Base-by-base conservation (phyloP, 2,888 invertebrate species). In the Galerucella pusilla region DNA sequence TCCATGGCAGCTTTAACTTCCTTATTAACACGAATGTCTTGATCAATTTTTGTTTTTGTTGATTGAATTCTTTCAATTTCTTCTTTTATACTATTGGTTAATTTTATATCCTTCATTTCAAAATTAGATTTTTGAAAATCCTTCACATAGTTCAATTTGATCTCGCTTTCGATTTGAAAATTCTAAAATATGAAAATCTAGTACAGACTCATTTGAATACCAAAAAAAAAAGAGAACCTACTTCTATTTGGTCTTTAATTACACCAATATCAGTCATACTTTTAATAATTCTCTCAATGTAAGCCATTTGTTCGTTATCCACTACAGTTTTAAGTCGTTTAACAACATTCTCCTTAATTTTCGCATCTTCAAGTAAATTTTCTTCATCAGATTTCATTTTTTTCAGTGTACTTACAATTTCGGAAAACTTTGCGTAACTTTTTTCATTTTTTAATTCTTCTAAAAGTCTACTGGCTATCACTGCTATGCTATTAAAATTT, bases 111-210 rank as follows among this genome's bases (percentile, higher is more conserved):
- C 72, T 83, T 85, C 82, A 88, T 87, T 81, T 88, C 88, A 49
- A 83, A 82, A 78, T 86, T 85, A 45, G 89, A 84, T 70, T 85
- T 82, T 80, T 88, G 85, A 88, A 87, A 88, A 6, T 80, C 78
- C 63, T 80, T 74, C 7, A 86, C 68, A 68, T 85, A 86, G 5
- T 77, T 79, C 6, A 76, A 68, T 82, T 86, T 86, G n/a, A 85
- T 81, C 71, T 77, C 75, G 71, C 78, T 82, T 77, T 86, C 85
- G 67, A 81, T 75, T 65, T 81, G 72, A 63, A 81, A 77, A 78
- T 86, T 84, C 86, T 87, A 71, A 74, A 83, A 81, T 75, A 74
- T 59, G 16, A 66, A 9, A 11, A 35, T 63, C 6, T 0, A 52
- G 7, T 61, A 35, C 12, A 61, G 52, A 42, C 14, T 10, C 54